These are phyloP conservation scores for Folsomia manolachei DNA, from an alignment of 2,888 invertebrate species.

Conservation along the genomic window DNA sequence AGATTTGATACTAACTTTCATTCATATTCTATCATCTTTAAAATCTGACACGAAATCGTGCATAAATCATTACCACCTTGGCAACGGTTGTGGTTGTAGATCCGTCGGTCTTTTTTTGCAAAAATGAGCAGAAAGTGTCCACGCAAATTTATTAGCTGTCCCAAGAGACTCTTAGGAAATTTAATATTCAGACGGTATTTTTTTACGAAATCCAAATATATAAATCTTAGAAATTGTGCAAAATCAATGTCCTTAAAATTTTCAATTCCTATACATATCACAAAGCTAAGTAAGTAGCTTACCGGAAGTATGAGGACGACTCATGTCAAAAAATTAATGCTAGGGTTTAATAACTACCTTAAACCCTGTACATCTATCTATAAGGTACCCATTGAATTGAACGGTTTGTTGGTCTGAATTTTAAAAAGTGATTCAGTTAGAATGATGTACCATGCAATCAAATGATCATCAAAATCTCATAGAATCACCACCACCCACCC, in stretches of 20 bases:
- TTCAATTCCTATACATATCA: too few species aligned
- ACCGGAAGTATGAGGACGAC: not conserved
- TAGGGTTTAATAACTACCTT: not conserved
- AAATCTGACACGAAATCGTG: not conserved
- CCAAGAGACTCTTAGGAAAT: too few species aligned
- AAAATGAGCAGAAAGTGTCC: not conserved
- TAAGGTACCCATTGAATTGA: too few species aligned
- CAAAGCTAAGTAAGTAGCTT: not conserved
- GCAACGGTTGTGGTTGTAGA: not conserved
- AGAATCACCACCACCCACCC: not conserved
- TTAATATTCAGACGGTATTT: too few species aligned
- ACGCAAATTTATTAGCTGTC: too few species aligned
- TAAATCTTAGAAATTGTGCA: too few species aligned
- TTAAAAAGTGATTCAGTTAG: not conserved
- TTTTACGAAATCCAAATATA: too few species aligned
- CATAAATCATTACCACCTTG: conserved; percentile 8
- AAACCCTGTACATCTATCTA: too few species aligned
- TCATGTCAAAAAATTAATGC: not conserved
- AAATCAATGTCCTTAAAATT: too few species aligned
- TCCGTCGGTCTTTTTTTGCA: too few species aligned
- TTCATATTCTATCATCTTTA: not conserved
- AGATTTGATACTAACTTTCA: not conserved
- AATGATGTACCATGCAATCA: not conserved
- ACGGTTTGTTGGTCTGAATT: not conserved
- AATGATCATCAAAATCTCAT: not conserved